These are phyloP conservation scores for Urocolius indicus DNA, from an alignment of 2,113 vertebrate species.

Conservation along the genomic window DNA sequence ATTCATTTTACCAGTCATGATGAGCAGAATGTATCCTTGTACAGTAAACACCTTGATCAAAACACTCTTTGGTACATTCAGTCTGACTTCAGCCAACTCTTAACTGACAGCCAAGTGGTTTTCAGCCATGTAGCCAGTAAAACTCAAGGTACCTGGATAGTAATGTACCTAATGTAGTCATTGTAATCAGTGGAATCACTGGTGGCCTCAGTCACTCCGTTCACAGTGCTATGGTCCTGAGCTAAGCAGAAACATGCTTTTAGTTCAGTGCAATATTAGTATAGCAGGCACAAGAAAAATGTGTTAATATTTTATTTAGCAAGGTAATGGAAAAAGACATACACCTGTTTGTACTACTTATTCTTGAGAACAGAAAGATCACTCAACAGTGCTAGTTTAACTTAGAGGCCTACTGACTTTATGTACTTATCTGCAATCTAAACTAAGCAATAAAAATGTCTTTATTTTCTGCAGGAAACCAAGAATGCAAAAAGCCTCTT, in stretches of 20 bases:
- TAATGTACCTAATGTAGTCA: not conserved
- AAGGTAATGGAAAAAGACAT: slow-evolving; percentile 64
- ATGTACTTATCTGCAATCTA: slow-evolving; percentile 12
- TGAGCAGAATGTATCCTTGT: not conserved
- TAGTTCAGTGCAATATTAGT: slow-evolving; percentile 39
- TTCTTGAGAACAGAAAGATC: slow-evolving; percentile 40
- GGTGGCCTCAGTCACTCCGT: not conserved
- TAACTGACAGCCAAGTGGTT: not conserved
- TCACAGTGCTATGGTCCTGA: not conserved
- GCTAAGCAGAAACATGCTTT: not conserved
- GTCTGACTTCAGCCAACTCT: not conserved
- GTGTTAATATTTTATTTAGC: slow-evolving; percentile 71
- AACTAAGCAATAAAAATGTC: slow-evolving; percentile 45
- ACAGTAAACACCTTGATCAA: not conserved
- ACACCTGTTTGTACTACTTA: slow-evolving; percentile 58
- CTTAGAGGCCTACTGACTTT: slow-evolving; percentile 7
- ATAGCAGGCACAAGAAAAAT: slow-evolving; percentile 61
- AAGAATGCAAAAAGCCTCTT: slow-evolving; percentile 47
- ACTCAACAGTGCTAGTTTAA: slow-evolving; percentile 51
- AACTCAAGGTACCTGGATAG: not conserved
- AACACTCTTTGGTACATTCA: not conserved
- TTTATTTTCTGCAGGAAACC: slow-evolving; percentile 57
- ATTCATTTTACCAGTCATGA: not conserved
- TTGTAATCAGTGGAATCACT: not conserved
- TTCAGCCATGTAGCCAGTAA: not conserved